Percentiles rank a stretch among this genome's conserved stretches.
These are phyloP conservation scores for Lymantria dispar DNA, from an alignment of 2,888 invertebrate genomes.

Conservation along the genomic window DNA sequence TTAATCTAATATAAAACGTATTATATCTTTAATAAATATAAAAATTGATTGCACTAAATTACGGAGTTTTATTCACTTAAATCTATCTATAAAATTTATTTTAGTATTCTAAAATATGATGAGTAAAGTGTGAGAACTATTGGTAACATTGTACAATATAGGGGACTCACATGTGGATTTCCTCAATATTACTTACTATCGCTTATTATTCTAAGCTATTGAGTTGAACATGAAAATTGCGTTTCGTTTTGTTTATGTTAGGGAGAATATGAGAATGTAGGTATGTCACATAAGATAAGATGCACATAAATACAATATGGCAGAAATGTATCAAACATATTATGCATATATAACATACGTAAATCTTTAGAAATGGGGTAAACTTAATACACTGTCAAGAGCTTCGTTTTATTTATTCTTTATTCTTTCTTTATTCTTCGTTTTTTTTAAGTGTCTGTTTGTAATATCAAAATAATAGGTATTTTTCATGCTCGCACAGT, in stretches of 20 bases:
- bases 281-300: constrained; percentile 63
- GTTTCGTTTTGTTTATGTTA: constrained; percentile 74
- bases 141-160: constrained; percentile 42
- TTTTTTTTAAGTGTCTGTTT: no score
- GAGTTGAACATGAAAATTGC: constrained; percentile 79
- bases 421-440: no score
- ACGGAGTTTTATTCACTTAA: no score
- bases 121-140: constrained; percentile 31
- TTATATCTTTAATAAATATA: no score
- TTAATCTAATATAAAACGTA: no score
- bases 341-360: constrained; percentile 62
- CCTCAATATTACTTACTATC: constrained; percentile 76
- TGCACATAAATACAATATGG: constrained; percentile 52
- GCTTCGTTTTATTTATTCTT: no score
- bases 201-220: constrained; percentile 81
- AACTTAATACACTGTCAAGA: constrained; percentile 50
- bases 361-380: constrained; percentile 60
- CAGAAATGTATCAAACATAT: constrained; percentile 51
- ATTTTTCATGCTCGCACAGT: no score
- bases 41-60: no score
- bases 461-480: no score
- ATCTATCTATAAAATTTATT: no score
- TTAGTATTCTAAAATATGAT: neutral
- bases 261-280: constrained; percentile 55
- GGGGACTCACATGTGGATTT: constrained; percentile 65